Evolutionary conservation across 1,140 invertebrate species (phyloP).

Genomic region (Pomacea maculata): DNA sequence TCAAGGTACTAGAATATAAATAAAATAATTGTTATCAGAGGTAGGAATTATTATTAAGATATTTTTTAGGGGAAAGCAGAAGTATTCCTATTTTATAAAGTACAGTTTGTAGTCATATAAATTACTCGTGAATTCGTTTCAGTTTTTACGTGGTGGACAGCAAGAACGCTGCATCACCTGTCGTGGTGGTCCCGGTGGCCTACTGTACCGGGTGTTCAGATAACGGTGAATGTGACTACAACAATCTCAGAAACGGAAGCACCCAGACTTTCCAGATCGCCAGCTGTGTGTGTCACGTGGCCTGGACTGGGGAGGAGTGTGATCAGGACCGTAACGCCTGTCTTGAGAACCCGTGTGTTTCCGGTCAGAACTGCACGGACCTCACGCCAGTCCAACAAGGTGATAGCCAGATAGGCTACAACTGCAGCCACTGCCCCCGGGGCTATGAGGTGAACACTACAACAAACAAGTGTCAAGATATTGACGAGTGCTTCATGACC

Average conservation of each 20-base stretch:
- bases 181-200: neutral
- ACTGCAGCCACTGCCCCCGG: conserved; percentile 22
- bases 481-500: neutral
- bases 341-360: conserved; percentile 11
- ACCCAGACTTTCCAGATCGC: neutral
- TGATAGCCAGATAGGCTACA: neutral
- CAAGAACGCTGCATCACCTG: neutral
- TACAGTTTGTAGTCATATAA: too few relatives aligned
- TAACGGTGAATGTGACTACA: neutral
- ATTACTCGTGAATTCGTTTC: neutral
- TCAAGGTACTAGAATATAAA: too few relatives aligned
- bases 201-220: neutral
- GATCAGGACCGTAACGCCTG: conserved; percentile 21
- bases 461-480: neutral
- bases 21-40: too few relatives aligned
- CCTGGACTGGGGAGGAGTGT: conserved; percentile 15
- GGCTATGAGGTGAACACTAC: conserved; percentile 9
- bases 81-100: too few relatives aligned
- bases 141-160: conserved; percentile 6
- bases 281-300: neutral
- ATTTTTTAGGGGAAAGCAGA: too few relatives aligned
- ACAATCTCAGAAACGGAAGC: neutral
- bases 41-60: too few relatives aligned
- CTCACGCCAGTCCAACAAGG: conserved; percentile 4
- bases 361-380: conserved; percentile 29